Conservation (phyloP, 1,140 invertebrate species). For the Rhizoglyphus robini region DNA sequence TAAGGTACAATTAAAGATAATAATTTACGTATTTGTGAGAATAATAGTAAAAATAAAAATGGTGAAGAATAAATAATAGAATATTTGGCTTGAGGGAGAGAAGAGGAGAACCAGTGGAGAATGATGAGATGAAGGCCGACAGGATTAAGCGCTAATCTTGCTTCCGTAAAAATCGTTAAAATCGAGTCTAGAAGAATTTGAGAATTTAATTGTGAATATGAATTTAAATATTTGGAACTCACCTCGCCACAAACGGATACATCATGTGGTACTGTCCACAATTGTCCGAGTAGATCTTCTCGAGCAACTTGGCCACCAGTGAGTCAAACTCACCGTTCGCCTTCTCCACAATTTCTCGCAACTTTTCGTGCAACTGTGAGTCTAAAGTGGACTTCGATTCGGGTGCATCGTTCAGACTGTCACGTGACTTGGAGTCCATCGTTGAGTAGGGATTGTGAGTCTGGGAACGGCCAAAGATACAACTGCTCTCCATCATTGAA, state of each 20-base stretch:
- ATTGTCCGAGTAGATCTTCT: conserved; percentile 14
- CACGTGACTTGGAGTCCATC: background rate
- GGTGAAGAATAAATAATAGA: too few relatives aligned
- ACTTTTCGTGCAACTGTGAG: background rate
- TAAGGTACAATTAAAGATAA: too few relatives aligned
- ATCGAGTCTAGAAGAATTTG: background rate
- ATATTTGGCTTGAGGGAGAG: too few relatives aligned
- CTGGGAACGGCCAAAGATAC: background rate
- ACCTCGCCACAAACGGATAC: conserved; percentile 16
- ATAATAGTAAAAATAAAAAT: too few relatives aligned
- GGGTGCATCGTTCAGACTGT: background rate
- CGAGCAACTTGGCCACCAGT: background rate
- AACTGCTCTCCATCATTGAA: background rate
- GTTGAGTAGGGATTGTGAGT: background rate
- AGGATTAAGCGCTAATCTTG: background rate
- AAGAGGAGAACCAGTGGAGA: too few relatives aligned
- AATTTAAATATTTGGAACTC: background rate
- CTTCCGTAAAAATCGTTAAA: conserved; percentile 14
- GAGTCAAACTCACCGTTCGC: conserved; percentile 11
- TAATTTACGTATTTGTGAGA: too few relatives aligned
- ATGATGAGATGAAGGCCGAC: too few relatives aligned
- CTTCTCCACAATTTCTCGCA: background rate
- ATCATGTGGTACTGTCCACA: conserved; percentile 17
- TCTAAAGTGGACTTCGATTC: background rate
- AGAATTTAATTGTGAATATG: background rate